Percentiles rank a stretch among this genome's conserved stretches.
phyloP scores from a whole-genome alignment of 1,140 invertebrate genomes.

The Drosophila paulistorum region DNA sequence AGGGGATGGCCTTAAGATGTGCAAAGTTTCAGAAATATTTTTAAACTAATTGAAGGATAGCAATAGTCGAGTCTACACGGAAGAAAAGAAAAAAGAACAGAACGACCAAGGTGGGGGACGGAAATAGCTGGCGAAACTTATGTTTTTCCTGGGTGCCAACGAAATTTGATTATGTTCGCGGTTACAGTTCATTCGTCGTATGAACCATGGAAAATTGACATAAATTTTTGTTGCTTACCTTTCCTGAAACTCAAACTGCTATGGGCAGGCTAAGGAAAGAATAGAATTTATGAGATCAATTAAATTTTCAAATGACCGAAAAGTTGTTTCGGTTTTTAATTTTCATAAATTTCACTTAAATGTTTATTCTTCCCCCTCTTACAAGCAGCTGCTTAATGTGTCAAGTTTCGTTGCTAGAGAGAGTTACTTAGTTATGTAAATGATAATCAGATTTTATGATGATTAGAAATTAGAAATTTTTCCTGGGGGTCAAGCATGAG shows the following conservation, averaged over 20 bases:
- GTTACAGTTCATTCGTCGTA: constrained; percentile 74
- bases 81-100: neutral
- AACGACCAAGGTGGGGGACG: constrained; percentile 24
- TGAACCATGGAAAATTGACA: constrained; percentile 51
- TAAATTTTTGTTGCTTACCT: constrained; percentile 49
- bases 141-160: constrained; percentile 17
- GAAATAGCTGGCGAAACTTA: constrained; percentile 30
- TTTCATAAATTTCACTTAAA: constrained; percentile 80
- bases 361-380: constrained; percentile 39
- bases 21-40: constrained; percentile 53
- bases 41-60: constrained; percentile 60
- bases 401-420: constrained; percentile 49
- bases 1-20: neutral
- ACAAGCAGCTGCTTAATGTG: constrained; percentile 62
- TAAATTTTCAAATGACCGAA: constrained; percentile 76
- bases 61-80: constrained; percentile 38
- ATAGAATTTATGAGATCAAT: constrained; percentile 76
- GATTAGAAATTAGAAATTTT: constrained; percentile 72
- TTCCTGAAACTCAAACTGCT: constrained; percentile 14
- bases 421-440: constrained; percentile 61
- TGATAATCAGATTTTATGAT: constrained; percentile 80
- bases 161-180: constrained; percentile 75
- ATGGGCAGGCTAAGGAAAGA: constrained; percentile 29
- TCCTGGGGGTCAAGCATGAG: constrained; percentile 33
- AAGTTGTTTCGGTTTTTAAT: constrained; percentile 73